phyloP scores from a whole-genome alignment of 2,113 vertebrate genomes.

The Malurus melanocephalus region DNA sequence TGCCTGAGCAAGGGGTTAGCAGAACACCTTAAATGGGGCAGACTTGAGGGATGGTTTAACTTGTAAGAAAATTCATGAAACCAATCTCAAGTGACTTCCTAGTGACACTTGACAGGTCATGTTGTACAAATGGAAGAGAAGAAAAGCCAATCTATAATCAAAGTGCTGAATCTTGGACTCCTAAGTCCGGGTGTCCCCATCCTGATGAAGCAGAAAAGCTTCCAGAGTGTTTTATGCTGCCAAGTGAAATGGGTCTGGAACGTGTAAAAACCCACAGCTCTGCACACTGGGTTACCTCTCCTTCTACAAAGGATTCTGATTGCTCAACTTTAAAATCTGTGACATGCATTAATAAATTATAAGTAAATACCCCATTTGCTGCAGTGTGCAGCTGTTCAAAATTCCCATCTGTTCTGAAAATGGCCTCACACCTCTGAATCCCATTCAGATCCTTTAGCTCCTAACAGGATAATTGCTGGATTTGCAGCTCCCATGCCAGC shows the following conservation, averaged over 20 bases:
- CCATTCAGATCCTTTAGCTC: neutral
- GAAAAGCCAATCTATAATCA: neutral
- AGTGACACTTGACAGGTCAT: neutral
- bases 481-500: neutral
- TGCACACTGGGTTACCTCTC: neutral
- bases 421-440: neutral
- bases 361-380: neutral
- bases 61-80: neutral
- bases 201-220: neutral
- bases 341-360: neutral
- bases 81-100: neutral
- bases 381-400: neutral
- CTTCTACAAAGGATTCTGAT: neutral
- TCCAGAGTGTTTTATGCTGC: neutral
- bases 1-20: neutral
- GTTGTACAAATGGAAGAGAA: neutral
- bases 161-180: neutral
- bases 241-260: neutral
- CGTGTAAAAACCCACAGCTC: neutral
- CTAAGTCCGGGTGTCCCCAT: neutral
- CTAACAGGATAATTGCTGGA: neutral
- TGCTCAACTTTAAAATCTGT: fast-evolving
- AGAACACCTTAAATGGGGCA: neutral
- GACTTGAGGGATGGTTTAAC: neutral
- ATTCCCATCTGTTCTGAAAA: neutral